These are phyloP conservation scores for Nomada ferruginata DNA, from an alignment of 2,888 invertebrate species.

Conservation along the genomic window DNA sequence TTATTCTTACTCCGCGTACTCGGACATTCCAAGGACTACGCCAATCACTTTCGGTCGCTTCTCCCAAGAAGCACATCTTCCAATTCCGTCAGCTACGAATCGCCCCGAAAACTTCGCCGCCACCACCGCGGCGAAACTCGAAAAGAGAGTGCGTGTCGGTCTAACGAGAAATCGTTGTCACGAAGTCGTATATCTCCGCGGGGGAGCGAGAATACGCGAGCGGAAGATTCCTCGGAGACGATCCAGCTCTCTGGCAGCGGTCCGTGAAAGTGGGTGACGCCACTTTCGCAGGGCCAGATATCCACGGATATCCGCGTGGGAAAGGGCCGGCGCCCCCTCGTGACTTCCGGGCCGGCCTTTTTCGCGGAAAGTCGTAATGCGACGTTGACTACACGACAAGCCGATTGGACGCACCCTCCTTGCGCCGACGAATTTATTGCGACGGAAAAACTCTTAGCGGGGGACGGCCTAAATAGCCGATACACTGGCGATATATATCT, in stretches of 20 bases:
- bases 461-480: slow-evolving; percentile 55
- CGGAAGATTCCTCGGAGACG: slow-evolving; percentile 41
- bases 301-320: slow-evolving; percentile 72
- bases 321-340: slow-evolving; percentile 66
- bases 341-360: slow-evolving; percentile 63
- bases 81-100: no score
- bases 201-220: neutral
- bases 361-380: slow-evolving; percentile 67
- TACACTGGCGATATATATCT: slow-evolving; percentile 51
- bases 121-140: slow-evolving; percentile 23
- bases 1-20: no score
- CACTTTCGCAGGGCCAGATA: slow-evolving; percentile 65
- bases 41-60: no score
- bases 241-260: slow-evolving; percentile 58
- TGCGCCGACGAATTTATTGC: slow-evolving; percentile 58
- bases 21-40: no score
- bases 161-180: slow-evolving; percentile 81
- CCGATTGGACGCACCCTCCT: slow-evolving; percentile 50
- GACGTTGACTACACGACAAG: slow-evolving; percentile 65
- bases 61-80: no score
- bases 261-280: slow-evolving; percentile 68
- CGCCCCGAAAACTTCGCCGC: neutral
- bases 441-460: slow-evolving; percentile 44
- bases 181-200: slow-evolving; percentile 51
- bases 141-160: slow-evolving; percentile 71